phyloP scores from a whole-genome alignment of 1,140 invertebrate genomes.

The Plutomurus gul region DNA sequence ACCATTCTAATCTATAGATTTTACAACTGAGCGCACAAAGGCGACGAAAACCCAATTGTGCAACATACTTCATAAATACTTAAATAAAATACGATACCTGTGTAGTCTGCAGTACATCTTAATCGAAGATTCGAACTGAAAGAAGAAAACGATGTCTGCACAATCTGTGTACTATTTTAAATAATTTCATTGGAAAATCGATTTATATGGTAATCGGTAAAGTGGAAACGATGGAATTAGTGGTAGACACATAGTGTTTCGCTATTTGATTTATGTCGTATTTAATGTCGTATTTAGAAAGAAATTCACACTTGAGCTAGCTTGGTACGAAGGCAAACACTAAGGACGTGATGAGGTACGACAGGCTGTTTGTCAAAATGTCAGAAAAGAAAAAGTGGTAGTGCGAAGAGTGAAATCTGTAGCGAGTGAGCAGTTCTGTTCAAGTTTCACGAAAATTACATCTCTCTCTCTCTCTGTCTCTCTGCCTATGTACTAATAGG shows the following conservation, averaged over 20 bases:
- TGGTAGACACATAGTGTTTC: conserved; percentile 3
- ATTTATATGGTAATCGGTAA: conserved; percentile 18
- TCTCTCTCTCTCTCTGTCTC: background rate
- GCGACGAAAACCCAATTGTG: no score
- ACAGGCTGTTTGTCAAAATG: conserved; percentile 39
- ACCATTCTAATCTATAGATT: no score
- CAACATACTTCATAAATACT: no score
- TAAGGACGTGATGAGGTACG: conserved; percentile 33
- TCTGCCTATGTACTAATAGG: no score
- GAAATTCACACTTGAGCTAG: background rate
- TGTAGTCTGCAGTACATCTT: no score
- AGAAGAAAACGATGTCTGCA: background rate
- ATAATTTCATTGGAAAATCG: conserved; percentile 12
- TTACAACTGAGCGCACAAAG: no score
- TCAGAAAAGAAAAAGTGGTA: conserved; percentile 8
- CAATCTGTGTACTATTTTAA: background rate
- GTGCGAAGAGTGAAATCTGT: background rate
- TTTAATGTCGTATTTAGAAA: conserved; percentile 7
- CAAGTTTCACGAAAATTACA: background rate
- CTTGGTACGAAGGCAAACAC: background rate
- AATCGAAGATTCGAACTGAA: no score
- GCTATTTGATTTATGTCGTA: conserved; percentile 15
- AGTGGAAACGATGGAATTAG: background rate
- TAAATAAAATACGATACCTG: no score
- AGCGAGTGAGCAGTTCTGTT: background rate